These are phyloP conservation scores for Merops nubicus DNA, from an alignment of 2,113 vertebrate species.

Conservation along the genomic window DNA sequence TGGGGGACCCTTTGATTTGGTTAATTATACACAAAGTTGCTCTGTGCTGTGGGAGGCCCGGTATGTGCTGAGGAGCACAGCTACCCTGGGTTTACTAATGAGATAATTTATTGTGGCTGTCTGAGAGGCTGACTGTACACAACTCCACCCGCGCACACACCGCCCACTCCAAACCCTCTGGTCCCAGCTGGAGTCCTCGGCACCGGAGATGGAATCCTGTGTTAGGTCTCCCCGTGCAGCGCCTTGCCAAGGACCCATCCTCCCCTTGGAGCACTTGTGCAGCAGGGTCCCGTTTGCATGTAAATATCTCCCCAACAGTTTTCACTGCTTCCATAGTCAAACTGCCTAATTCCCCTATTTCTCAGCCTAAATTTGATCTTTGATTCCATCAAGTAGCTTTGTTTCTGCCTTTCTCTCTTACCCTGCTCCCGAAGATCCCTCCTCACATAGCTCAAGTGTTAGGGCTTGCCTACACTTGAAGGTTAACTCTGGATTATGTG, in stretches of 20 bases:
- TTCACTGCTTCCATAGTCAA: not conserved
- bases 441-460: not conserved
- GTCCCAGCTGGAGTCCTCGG: not conserved
- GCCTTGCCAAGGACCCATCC: not conserved
- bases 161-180: not conserved
- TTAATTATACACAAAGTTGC: not conserved
- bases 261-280: rapidly evolving
- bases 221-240: not conserved
- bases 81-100: not conserved
- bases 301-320: not conserved
- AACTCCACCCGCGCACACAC: not conserved
- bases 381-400: not conserved
- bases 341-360: not conserved
- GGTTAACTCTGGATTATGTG: not conserved
- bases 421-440: not conserved
- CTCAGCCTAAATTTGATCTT: not conserved
- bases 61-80: constrained; percentile 3
- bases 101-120: constrained; percentile 44
- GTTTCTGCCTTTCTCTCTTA: not conserved
- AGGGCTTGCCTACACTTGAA: constrained; percentile 18
- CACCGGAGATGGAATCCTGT: rapidly evolving
- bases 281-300: not conserved
- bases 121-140: constrained; percentile 7
- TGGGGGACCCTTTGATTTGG: constrained; percentile 15
- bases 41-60: constrained; percentile 34